A percentile compares a stretch with the other conserved stretches of the same genome.
These are phyloP conservation scores for Nanorana parkeri DNA, from an alignment of 2,113 vertebrate species.

Conservation along the genomic window DNA sequence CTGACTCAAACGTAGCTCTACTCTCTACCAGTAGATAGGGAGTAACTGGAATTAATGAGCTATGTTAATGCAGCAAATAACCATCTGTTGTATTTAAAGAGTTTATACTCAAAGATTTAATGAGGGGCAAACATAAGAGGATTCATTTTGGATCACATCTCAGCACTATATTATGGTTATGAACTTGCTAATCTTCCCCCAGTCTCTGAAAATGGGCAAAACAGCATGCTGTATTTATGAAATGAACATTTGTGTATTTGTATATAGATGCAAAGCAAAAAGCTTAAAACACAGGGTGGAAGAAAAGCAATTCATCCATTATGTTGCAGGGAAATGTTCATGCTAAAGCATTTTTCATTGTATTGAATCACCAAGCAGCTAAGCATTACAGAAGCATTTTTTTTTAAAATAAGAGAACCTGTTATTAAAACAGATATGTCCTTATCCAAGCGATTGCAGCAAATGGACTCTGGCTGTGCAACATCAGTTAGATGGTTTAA, in stretches of 20 bases:
- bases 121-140: conserved; percentile 59
- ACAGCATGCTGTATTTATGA: conserved; percentile 46
- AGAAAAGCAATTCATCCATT: conserved; percentile 25
- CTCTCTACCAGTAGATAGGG: conserved; percentile 51
- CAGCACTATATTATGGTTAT: conserved; percentile 54
- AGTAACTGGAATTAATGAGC: conserved; percentile 58
- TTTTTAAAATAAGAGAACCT: conserved; percentile 23
- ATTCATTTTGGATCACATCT: conserved; percentile 57
- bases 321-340: conserved; percentile 15
- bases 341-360: conserved; percentile 28
- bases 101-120: conserved; percentile 59
- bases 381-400: neutral
- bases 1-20: conserved; percentile 33
- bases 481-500: neutral
- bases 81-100: conserved; percentile 59
- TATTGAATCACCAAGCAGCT: conserved; percentile 11
- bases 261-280: conserved; percentile 29
- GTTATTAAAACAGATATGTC: conserved; percentile 18
- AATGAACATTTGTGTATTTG: conserved; percentile 43
- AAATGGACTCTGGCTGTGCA: conserved; percentile 1
- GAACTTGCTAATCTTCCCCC: conserved; percentile 53
- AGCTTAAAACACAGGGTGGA: conserved; percentile 21
- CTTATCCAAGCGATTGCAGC: conserved; percentile 5
- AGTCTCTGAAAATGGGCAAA: conserved; percentile 47
- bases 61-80: conserved; percentile 58